Percentiles rank a stretch among this genome's conserved stretches.
phyloP scores from a whole-genome alignment of 2,113 vertebrate genomes.

The Elaphurus davidianus region DNA sequence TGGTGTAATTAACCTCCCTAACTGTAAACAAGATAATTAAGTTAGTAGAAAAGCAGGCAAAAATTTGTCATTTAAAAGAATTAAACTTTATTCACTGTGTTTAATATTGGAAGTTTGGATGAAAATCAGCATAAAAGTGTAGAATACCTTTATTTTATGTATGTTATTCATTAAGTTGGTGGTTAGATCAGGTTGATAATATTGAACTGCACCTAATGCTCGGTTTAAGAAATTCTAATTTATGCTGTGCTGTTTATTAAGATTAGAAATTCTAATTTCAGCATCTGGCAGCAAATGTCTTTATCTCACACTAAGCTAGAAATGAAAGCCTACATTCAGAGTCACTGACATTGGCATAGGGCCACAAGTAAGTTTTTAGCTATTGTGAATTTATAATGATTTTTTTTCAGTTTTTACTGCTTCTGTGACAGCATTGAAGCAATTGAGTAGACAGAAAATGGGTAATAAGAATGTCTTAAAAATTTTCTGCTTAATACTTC shows the following conservation, averaged over 20 bases:
- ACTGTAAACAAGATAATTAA: constrained; percentile 39
- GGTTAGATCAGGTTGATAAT: not conserved
- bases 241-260: constrained; percentile 41
- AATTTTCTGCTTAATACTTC: not conserved
- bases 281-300: constrained; percentile 31
- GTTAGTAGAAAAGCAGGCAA: not conserved
- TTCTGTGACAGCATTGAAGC: constrained; percentile 12
- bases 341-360: not conserved
- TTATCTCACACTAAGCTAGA: constrained; percentile 2
- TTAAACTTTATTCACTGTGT: constrained; percentile 13
- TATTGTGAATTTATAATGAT: not conserved
- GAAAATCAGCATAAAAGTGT: not conserved
- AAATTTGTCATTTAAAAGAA: not conserved
- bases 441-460: constrained; percentile 10
- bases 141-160: constrained; percentile 19
- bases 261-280: constrained; percentile 58
- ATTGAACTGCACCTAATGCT: constrained; percentile 35
- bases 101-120: constrained; percentile 4
- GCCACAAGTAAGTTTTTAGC: not conserved
- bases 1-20: not conserved
- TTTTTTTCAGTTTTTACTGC: constrained; percentile 7
- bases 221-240: constrained; percentile 46
- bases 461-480: not conserved
- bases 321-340: not conserved
- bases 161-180: constrained; percentile 40